Evolutionary conservation across 2,113 vertebrate species (phyloP).

Genomic region (Empidonax alnorum): DNA sequence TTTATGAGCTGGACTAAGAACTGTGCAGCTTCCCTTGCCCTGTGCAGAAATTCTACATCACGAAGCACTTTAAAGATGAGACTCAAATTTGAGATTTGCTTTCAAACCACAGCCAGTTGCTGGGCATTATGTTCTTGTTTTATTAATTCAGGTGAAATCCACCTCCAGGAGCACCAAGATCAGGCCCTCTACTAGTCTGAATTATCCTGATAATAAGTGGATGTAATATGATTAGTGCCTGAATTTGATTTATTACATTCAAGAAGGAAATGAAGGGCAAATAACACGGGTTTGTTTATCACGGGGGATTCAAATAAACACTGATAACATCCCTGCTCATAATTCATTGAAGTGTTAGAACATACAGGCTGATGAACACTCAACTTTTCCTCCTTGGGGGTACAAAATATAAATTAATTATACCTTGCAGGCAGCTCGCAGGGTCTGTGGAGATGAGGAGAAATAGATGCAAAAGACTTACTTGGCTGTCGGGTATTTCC

Average conservation of each 20-base stretch:
- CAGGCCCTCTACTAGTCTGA: not conserved
- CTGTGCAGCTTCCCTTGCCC: not conserved
- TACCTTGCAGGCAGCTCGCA: constrained; percentile 26
- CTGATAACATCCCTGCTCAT: not conserved
- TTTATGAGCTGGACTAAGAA: not conserved
- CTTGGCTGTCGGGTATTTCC: constrained; percentile 7
- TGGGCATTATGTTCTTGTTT: not conserved
- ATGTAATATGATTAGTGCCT: not conserved
- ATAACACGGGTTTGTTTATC: constrained; percentile 20
- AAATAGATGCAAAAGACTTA: constrained; percentile 29
- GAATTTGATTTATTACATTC: constrained; percentile 1
- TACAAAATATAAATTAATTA: constrained; percentile 57
- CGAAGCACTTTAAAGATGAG: not conserved
- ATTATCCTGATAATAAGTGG: constrained; percentile 7
- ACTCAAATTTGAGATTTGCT: not conserved
- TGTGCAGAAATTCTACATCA: not conserved
- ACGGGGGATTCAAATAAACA: constrained; percentile 10
- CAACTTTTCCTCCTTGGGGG: not conserved
- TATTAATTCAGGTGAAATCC: not conserved
- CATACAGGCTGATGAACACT: not conserved
- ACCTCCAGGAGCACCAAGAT: not conserved
- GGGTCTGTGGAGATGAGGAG: constrained; percentile 1
- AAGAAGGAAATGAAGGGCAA: constrained; percentile 36
- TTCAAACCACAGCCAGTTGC: not conserved
- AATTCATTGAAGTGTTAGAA: not conserved